These are phyloP conservation scores for Gymnodraco acuticeps DNA, from an alignment of 2,797 vertebrate species.

Conservation along the genomic window DNA sequence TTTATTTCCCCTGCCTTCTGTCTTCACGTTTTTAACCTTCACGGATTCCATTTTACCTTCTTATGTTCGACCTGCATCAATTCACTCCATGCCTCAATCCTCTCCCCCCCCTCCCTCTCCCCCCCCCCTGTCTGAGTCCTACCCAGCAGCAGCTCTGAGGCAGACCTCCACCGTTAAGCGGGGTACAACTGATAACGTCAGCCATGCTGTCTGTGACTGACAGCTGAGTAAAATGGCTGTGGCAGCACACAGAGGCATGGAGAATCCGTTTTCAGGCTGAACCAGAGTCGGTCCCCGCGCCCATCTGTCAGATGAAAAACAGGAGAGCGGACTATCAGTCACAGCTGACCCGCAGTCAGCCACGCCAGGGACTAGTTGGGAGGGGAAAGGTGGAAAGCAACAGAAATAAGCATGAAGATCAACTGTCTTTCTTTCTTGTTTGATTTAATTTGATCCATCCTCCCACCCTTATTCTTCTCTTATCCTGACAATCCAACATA, in stretches of 20 bases:
- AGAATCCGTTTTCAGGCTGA: slow-evolving; percentile 80
- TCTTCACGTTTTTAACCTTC: slow-evolving; percentile 28
- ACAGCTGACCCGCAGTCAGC: slow-evolving; percentile 76
- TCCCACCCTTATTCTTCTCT: slow-evolving; percentile 24
- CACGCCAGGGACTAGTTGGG: slow-evolving; percentile 28
- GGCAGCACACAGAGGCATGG: slow-evolving; percentile 80
- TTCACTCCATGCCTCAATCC: slow-evolving; percentile 20
- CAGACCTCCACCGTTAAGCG: slow-evolving; percentile 69
- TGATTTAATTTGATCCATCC: slow-evolving; percentile 14
- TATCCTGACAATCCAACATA: slow-evolving; percentile 22
- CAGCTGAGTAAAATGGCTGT: slow-evolving; percentile 80
- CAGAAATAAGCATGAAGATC: slow-evolving; percentile 79
- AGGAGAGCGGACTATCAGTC: slow-evolving; percentile 69
- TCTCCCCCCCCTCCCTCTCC: slow-evolving; percentile 3
- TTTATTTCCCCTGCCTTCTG: neutral
- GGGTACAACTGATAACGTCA: slow-evolving; percentile 78
- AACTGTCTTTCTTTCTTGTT: slow-evolving; percentile 34
- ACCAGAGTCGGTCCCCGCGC: slow-evolving; percentile 62
- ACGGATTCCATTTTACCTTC: slow-evolving; percentile 20
- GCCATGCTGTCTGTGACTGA: slow-evolving; percentile 75
- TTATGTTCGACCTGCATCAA: slow-evolving; percentile 8
- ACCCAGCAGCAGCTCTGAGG: slow-evolving; percentile 58
- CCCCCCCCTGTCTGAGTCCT: slow-evolving; percentile 31
- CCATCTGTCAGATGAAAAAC: slow-evolving; percentile 78
- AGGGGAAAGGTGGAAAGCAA: slow-evolving; percentile 45